Conservation (phyloP, 2,797 vertebrate species). For the Melanotaenia trifasciata region DNA sequence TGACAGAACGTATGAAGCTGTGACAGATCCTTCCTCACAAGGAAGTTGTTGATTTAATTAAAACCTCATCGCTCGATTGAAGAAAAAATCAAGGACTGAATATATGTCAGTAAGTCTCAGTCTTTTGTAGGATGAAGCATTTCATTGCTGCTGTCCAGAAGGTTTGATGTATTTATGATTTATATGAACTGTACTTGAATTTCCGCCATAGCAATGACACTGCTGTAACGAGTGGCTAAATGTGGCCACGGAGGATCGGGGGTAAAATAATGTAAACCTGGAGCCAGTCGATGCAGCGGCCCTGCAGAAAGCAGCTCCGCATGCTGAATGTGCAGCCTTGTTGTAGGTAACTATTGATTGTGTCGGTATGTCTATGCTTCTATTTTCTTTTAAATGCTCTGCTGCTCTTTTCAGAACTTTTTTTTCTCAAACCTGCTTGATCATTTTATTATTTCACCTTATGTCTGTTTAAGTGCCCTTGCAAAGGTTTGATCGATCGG, state of each 20-base stretch:
- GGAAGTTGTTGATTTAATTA: conserved; percentile 23
- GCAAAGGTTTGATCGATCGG: no score
- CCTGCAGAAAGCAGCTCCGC: conserved; percentile 19
- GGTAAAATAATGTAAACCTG: conserved; percentile 3
- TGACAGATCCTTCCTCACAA: conserved; percentile 11
- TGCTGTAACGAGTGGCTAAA: conserved; percentile 4
- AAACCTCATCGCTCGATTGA: conserved; percentile 7
- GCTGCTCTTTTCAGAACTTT: conserved; percentile 7
- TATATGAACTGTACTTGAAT: neutral
- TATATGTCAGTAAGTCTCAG: neutral
- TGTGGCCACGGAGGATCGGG: neutral
- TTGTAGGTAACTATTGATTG: conserved; percentile 32
- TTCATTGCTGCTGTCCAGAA: neutral
- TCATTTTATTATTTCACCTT: conserved; percentile 11
- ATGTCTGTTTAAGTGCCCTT: neutral
- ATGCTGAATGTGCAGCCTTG: conserved; percentile 27
- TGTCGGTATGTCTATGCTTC: conserved; percentile 23
- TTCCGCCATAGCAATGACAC: neutral
- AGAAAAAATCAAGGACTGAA: neutral
- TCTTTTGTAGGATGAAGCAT: neutral
- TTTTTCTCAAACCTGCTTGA: neutral
- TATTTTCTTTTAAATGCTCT: conserved; percentile 30
- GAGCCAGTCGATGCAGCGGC: conserved; percentile 1
- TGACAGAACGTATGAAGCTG: conserved; percentile 8
- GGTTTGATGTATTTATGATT: neutral